Evolutionary conservation across 1,140 invertebrate species (phyloP), one percentile per base, ranked within the genome.

Genomic region (Anoplophora glabripennis): DNA sequence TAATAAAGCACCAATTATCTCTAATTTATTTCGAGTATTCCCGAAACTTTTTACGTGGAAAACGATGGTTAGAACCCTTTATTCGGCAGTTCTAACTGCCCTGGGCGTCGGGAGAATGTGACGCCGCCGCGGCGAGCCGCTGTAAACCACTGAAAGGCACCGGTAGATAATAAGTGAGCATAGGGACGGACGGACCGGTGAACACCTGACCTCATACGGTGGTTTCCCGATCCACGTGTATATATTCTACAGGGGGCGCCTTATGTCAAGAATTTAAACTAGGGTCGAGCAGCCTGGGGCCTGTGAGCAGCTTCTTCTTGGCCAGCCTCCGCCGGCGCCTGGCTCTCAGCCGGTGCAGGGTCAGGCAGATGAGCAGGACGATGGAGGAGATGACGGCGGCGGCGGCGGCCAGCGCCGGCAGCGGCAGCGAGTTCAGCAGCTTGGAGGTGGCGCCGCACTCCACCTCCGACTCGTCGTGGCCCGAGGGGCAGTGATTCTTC

Each of bases 141-240:
- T 61, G 64, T 61, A 68, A 69, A 71, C 67, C 69, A 69, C 69
- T 67, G 64, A 68, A 71, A 71, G 69, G 69, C 69, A 71, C 69
- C 66, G 67, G 65, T 64, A 69, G 63, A 69, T 69, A 74, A 70
- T 63, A 70, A 69, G 70, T 74, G 73, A 75, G 73, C 73, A 72
- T 68, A 63, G 70, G 73, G 73, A 74, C 73, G 73, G 73, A 75
- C 58, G 64, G 64, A 69, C 67, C 69, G 67, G 60, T 51, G 18
- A 53, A 65, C 60, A 66, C 56, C 59, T 57, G 62, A 68, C 71
- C 78, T 86, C 83, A 92, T 80, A 92, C 90, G 61, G 89, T 92
- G 68, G 89, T 92, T 78, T 92, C 89, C 73, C 89, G 86, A 80
- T 93, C 90, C 75, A 92, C 88, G 79, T 91, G 88, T 71, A 92